Evolutionary conservation across 2,797 vertebrate genomes (phyloP), one percentile per base, ranked within the genome.

Genomic region (Sardinella longiceps): DNA sequence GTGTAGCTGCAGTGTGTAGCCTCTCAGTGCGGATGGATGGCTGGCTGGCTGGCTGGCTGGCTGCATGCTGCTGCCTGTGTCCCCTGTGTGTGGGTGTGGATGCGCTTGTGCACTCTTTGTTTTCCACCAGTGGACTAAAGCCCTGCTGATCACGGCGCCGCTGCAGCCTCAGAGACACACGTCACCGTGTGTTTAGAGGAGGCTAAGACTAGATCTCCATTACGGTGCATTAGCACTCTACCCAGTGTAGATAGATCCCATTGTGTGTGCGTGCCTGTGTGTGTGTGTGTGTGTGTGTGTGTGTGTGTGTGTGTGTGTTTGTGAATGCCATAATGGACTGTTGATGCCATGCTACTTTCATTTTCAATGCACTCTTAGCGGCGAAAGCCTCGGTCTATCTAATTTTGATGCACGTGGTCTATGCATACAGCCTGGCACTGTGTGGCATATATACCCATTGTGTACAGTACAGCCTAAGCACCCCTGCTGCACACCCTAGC

Each of bases 221-320:
- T 83, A 83, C 2, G 11, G 58, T 83, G 82, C 82, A 83, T 83
- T 83, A 83, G 60, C 23, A 70, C 39, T 50, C 14, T 45, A 70
- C 82, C 28, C 48, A 28, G 66, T 7, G n/a, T n/a, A n/a, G n/a
- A n/a, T n/a, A n/a, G n/a, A 70, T 28, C 58, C 82, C 82, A 30
- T 33, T 23, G 82, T 48, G 25, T 33, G 23, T 66, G 70, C 5
- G 60, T 83, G 60, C 70, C 4, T 43, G 43, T 43, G 43, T 43
- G 43, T 43, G 43, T 43, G 43, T 43, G n/a, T n/a, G n/a, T n/a
- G n/a, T n/a, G n/a, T n/a, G n/a, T n/a, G n/a, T n/a, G n/a, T n/a
- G n/a, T n/a, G 39, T 43, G 43, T 43, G 43, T 43, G 43, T 43
- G 2, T 43, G 43, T 43, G 43, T 43, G 60, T 83, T 9, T 18